phyloP scores from a whole-genome alignment of 1,140 invertebrate species.

The Acromyrmex echinatior region DNA sequence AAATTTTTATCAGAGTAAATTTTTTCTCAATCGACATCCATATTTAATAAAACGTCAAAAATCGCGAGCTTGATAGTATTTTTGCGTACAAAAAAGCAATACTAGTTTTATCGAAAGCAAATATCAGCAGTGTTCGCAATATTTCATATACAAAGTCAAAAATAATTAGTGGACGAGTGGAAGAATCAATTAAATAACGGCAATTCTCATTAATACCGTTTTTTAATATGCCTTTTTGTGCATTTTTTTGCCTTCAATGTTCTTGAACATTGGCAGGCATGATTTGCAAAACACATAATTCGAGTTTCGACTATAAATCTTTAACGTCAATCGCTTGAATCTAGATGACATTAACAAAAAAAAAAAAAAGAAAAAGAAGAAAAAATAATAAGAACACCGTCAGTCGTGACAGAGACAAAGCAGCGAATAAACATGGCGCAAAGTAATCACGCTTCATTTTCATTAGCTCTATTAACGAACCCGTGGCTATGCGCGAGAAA shows the following conservation, averaged over 20 bases:
- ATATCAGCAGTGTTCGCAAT: neutral
- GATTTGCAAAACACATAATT: neutral
- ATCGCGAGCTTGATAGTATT: neutral
- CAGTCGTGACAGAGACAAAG: conserved; percentile 38
- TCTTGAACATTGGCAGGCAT: neutral
- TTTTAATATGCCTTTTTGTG: neutral
- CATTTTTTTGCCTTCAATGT: neutral
- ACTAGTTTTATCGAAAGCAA: neutral
- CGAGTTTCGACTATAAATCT: neutral
- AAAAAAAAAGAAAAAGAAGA: neutral
- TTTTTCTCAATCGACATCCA: neutral
- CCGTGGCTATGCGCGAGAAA: conserved; percentile 43
- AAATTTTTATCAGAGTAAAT: neutral
- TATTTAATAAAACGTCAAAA: neutral
- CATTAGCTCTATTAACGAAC: conserved; percentile 60
- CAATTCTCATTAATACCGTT: conserved; percentile 26
- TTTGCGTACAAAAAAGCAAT: neutral
- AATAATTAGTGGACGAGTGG: neutral
- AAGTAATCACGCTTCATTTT: conserved; percentile 63
- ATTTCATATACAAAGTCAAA: conserved; percentile 20
- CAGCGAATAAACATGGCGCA: conserved; percentile 8
- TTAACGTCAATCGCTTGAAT: neutral
- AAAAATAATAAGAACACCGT: conserved; percentile 7
- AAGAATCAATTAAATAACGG: conserved; percentile 9
- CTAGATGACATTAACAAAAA: neutral